Base-by-base conservation (phyloP, 2,888 invertebrate genomes). In the Cenopis cana region DNA sequence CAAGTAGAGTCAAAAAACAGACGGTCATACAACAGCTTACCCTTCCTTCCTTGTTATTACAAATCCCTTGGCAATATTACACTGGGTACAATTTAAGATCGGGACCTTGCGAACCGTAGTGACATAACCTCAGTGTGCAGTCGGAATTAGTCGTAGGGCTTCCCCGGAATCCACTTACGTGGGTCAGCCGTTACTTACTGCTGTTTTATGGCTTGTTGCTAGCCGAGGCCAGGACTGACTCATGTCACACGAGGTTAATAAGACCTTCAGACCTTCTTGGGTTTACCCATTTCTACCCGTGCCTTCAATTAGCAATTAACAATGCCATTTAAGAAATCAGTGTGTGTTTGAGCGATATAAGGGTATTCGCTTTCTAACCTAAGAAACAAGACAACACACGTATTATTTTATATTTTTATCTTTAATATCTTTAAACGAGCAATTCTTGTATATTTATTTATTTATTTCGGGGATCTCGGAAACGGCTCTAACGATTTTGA, bases 181-280 rank as follows among this genome's bases (percentile, higher is more conserved):
- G 14, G 64, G 64, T 64, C 64, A 64, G 64, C n/a, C 64, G 52
- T 64, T 64, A 54, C 64, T 64, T 64, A 64, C 52, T 52, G 64
- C 52, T 24, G 38, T 64, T 64, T 64, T 64, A 64, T 64, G 64
- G 64, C 64, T 64, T 64, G 64, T 61, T 61, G 64, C 52, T 24
- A 54, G 60, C 46, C 60, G 50, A 36, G 55, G 46, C 46, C n/a
- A 46, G 46, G 46, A 46, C 46, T 46, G 46, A n/a, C 46, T 46
- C 46, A 46, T 8, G n/a, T 46, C 46, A 46, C 46, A 46, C 46
- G 46, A 46, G 46, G 54, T 14, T 18, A 41, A n/a, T 41, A 17
- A 49, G 61, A 33, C 33, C 29, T 46, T 49, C 29, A n/a, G n/a
- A n/a, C 61, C 29, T 46, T 49, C 29, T 24, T 17, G 29, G 41